These are phyloP conservation scores for Tolypeutes matacus DNA, from an alignment of 2,797 vertebrate species.

Conservation along the genomic window DNA sequence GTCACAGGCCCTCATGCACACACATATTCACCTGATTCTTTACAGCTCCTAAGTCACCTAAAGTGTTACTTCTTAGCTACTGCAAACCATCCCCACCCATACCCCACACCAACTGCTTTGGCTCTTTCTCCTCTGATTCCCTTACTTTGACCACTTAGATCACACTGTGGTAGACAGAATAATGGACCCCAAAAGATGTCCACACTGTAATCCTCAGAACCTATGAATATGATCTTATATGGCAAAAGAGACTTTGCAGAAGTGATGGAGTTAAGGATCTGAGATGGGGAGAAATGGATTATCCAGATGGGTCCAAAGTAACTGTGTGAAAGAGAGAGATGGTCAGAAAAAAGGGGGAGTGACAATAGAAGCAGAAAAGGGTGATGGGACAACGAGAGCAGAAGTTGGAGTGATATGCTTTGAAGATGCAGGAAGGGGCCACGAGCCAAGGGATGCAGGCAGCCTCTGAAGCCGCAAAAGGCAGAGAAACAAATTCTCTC, in stretches of 20 bases:
- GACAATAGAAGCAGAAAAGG: not conserved
- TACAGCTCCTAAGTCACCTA: not conserved
- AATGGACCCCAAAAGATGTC: not conserved
- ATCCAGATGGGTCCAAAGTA: too few relatives aligned
- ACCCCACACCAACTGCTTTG: not conserved
- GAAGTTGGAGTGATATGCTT: not conserved
- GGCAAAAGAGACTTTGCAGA: not conserved
- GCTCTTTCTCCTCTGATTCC: not conserved
- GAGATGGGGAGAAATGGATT: not conserved
- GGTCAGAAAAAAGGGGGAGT: not conserved
- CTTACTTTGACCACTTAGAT: not conserved
- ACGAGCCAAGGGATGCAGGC: accelerated
- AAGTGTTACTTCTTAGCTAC: not conserved
- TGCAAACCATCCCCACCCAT: not conserved
- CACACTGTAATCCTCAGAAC: not conserved
- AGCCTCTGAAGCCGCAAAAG: not conserved
- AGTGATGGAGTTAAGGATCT: not conserved
- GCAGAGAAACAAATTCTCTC: not conserved
- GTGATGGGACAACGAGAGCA: not conserved
- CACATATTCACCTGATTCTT: not conserved
- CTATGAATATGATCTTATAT: not conserved
- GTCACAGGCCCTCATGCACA: not conserved
- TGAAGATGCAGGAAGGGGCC: not conserved
- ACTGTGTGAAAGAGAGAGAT: not conserved
- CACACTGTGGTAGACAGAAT: not conserved